These are phyloP conservation scores for Sisyra terminalis DNA, from an alignment of 2,888 invertebrate species.

Conservation along the genomic window DNA sequence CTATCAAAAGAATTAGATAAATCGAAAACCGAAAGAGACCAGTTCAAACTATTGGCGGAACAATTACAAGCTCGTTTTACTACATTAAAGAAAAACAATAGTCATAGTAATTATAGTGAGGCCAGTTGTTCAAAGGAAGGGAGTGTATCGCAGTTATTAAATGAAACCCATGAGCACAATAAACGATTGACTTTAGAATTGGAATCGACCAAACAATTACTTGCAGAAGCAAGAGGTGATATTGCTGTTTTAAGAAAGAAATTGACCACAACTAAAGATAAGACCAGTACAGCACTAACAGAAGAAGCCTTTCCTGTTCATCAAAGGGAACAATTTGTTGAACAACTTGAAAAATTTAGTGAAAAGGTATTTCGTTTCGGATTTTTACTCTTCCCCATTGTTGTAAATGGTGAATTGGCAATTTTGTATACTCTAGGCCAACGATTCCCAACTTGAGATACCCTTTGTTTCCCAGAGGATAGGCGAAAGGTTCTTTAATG, in stretches of 20 bases:
- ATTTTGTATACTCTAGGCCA: too few species aligned
- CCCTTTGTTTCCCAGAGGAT: too few species aligned
- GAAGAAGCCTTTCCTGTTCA: conserved; percentile 31
- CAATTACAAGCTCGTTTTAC: conserved; percentile 44
- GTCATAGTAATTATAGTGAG: conserved; percentile 18
- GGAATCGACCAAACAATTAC: conserved; percentile 52
- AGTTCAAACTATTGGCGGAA: conserved; percentile 65
- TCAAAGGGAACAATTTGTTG: conserved; percentile 48
- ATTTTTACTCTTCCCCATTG: too few species aligned
- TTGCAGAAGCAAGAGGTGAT: conserved; percentile 53
- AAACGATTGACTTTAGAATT: conserved; percentile 36
- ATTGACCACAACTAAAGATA: conserved; percentile 17
- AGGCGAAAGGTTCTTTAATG: too few species aligned
- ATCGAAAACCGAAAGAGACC: conserved; percentile 62
- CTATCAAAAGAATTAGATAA: conserved; percentile 61
- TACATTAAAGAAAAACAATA: conserved; percentile 25
- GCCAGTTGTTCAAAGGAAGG: conserved; percentile 20
- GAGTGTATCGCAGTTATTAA: conserved; percentile 38
- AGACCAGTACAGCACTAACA: conserved; percentile 10
- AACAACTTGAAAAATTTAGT: conserved; percentile 45
- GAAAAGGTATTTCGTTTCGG: conserved; percentile 43
- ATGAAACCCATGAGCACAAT: conserved; percentile 40
- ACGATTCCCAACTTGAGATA: too few species aligned
- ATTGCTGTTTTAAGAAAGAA: conserved; percentile 42
- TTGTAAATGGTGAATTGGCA: background rate